Evolutionary conservation across 1,140 invertebrate species (phyloP).

Genomic region (Anadara kagoshimensis): DNA sequence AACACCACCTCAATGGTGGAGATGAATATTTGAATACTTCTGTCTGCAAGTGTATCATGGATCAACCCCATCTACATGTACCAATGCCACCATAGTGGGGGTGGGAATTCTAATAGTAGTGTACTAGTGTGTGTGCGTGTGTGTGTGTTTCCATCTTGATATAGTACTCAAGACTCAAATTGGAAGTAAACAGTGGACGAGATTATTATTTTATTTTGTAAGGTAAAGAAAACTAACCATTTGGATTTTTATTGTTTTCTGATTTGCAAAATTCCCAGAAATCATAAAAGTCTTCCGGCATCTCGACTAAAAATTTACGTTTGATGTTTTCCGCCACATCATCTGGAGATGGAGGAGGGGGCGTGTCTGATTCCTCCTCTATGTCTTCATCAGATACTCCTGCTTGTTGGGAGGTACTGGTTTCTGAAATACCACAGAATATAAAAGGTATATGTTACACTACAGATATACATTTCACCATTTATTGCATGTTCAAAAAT

Average conservation of each 20-base stretch:
- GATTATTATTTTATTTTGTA: not conserved
- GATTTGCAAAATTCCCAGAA: constrained; percentile 87
- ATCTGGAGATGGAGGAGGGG: constrained; percentile 50
- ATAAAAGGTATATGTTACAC: not conserved
- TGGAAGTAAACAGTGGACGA: not conserved
- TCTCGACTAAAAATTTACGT: constrained; percentile 86
- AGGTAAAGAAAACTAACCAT: constrained; percentile 64
- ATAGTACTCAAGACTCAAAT: no score
- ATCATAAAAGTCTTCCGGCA: constrained; percentile 92
- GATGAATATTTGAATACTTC: no score
- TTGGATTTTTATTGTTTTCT: constrained; percentile 78
- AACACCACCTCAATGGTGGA: no score
- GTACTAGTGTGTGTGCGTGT: no score
- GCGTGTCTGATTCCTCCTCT: constrained; percentile 35
- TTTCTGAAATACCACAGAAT: not conserved
- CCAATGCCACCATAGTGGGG: no score
- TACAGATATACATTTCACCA: not conserved
- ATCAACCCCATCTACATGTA: no score
- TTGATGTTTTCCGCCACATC: constrained; percentile 78
- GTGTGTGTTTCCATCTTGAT: no score
- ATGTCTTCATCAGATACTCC: constrained; percentile 9
- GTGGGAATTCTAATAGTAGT: no score
- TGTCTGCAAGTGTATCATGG: no score
- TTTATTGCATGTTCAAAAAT: not conserved
- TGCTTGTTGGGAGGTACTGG: not conserved